Percentiles rank a stretch among this genome's conserved stretches.
These are phyloP conservation scores for Drosophila triauraria DNA, from an alignment of 1,140 invertebrate species.

Conservation along the genomic window DNA sequence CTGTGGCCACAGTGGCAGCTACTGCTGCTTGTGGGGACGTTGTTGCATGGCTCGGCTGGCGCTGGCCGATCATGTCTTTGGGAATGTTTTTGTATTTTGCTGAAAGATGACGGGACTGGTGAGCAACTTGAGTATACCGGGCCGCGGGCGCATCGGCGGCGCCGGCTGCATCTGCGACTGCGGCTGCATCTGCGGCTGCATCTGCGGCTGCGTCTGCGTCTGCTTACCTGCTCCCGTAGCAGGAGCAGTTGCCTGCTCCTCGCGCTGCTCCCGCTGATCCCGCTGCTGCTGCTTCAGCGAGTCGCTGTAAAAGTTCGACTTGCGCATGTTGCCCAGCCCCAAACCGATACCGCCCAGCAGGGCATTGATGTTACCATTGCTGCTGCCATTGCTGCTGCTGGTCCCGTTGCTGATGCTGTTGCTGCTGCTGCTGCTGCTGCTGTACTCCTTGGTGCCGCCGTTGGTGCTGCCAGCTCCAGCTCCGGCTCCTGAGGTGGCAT, in stretches of 20 bases:
- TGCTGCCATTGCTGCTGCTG: constrained; percentile 34
- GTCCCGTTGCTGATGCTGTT: constrained; percentile 9
- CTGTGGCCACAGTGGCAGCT: constrained; percentile 3
- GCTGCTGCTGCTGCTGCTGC: background rate
- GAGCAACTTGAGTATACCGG: constrained; percentile 81
- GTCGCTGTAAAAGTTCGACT: constrained; percentile 69
- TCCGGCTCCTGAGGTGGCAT: background rate
- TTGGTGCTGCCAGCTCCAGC: background rate
- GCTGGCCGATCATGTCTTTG: constrained; percentile 82
- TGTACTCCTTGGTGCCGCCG: constrained; percentile 5
- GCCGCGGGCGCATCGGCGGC: constrained; percentile 71
- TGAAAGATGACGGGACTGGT: constrained; percentile 84
- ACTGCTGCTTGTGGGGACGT: constrained; percentile 10
- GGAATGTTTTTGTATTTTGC: constrained; percentile 85
- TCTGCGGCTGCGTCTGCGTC: constrained; percentile 30
- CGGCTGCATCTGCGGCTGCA: constrained; percentile 39
- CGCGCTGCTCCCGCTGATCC: constrained; percentile 35
- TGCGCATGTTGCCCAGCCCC: constrained; percentile 55
- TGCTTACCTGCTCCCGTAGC: constrained; percentile 48
- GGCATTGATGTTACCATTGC: constrained; percentile 56
- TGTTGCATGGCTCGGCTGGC: constrained; percentile 49
- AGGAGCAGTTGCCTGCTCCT: constrained; percentile 53
- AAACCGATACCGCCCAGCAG: constrained; percentile 37
- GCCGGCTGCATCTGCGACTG: constrained; percentile 62
- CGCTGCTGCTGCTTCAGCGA: constrained; percentile 50